Conservation (phyloP, 2,888 invertebrate species). For the Athrips mouffetella region DNA sequence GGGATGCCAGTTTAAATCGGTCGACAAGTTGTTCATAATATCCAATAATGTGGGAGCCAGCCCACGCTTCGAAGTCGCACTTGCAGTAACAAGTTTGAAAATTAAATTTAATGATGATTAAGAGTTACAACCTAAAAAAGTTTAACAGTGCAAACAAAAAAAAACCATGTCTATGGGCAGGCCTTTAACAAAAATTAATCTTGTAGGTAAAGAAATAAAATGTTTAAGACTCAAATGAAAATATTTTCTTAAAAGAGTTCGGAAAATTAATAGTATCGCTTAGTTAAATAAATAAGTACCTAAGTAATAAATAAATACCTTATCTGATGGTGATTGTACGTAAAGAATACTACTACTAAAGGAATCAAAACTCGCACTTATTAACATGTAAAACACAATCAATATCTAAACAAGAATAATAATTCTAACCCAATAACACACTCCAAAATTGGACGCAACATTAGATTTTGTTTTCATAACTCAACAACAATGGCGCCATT, state of each 20-base stretch:
- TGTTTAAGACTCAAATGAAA: too few species aligned
- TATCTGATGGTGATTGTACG: too few species aligned
- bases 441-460: conserved; percentile 12
- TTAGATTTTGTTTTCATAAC: conserved; percentile 30
- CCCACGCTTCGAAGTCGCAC: conserved; percentile 40
- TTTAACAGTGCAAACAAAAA: not conserved
- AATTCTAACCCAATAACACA: conserved; percentile 17
- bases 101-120: conserved; percentile 39
- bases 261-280: too few species aligned
- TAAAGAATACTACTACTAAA: too few species aligned
- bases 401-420: not conserved
- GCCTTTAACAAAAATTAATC: too few species aligned
- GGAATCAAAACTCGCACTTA: too few species aligned
- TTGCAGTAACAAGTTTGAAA: conserved; percentile 40
- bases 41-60: conserved; percentile 57
- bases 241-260: too few species aligned
- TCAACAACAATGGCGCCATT: conserved; percentile 46
- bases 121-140: not conserved
- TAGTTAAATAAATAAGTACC: too few species aligned
- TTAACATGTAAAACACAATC: too few species aligned
- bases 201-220: too few species aligned
- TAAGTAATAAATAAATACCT: too few species aligned
- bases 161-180: too few species aligned
- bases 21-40: conserved; percentile 50
- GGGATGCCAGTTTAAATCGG: conserved; percentile 35